Conservation (phyloP, 2,888 invertebrate genomes). For the Temnothorax rugatulus region DNA sequence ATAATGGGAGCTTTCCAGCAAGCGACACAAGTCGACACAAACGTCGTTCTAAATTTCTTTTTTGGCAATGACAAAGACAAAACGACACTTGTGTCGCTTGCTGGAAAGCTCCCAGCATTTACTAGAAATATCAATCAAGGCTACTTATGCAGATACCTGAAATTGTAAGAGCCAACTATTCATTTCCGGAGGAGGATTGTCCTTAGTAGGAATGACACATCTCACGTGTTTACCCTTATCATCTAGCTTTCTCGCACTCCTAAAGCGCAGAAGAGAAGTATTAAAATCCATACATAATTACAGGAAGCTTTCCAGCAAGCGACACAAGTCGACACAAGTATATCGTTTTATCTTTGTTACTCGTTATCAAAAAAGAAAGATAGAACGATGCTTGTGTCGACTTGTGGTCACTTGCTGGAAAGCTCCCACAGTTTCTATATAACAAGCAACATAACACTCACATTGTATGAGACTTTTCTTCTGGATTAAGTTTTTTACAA, state of each 20-base stretch:
- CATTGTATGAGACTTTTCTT: conserved; percentile 84
- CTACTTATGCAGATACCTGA: conserved; percentile 86
- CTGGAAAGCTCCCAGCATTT: background rate
- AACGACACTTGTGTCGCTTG: too few relatives aligned
- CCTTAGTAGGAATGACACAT: conserved; percentile 91
- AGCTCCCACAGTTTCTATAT: too few relatives aligned
- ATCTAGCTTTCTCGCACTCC: conserved; percentile 81
- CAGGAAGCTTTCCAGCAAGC: too few relatives aligned
- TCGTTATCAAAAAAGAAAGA: too few relatives aligned
- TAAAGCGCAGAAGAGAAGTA: conserved; percentile 58
- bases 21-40: too few relatives aligned
- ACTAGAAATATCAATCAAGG: background rate
- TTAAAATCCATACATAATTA: background rate
- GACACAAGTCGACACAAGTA: too few relatives aligned
- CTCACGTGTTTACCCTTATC: conserved; percentile 85
- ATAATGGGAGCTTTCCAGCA: too few relatives aligned
- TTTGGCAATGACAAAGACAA: too few relatives aligned
- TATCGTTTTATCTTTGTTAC: too few relatives aligned
- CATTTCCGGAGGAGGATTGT: conserved; percentile 93
- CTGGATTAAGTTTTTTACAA: conserved; percentile 87
- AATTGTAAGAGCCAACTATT: conserved; percentile 92
- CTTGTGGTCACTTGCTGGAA: too few relatives aligned
- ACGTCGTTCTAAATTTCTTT: too few relatives aligned
- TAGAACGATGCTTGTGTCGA: too few relatives aligned
- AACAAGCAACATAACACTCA: conserved; percentile 63